Evolutionary conservation across 2,888 invertebrate species (phyloP).

Genomic region (Parnassius orleans): DNA sequence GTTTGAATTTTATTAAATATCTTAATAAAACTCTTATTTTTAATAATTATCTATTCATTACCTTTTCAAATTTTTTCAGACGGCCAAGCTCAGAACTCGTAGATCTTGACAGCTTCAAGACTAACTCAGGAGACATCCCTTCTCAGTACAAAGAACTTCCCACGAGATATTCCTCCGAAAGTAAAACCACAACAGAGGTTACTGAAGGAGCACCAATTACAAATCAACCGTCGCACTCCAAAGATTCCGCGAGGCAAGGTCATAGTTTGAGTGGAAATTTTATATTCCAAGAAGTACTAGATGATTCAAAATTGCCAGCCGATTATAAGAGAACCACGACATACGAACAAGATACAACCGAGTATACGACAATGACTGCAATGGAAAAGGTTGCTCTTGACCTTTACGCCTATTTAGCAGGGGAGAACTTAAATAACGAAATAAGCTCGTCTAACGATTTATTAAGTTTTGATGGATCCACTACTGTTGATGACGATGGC

Average conservation of each 20-base stretch:
- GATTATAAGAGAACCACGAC: slow-evolving; percentile 68
- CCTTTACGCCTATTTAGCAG: slow-evolving; percentile 88
- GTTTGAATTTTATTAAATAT: slow-evolving; percentile 1
- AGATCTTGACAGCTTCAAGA: slow-evolving; percentile 91
- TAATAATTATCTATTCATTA: slow-evolving; percentile 2
- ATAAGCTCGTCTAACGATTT: slow-evolving; percentile 63
- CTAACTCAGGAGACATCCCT: slow-evolving; percentile 82
- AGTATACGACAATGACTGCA: slow-evolving; percentile 84
- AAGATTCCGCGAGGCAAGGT: slow-evolving; percentile 60
- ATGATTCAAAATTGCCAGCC: slow-evolving; percentile 67
- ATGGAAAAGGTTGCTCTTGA: slow-evolving; percentile 93
- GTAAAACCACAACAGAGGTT: slow-evolving; percentile 77
- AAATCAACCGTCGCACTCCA: slow-evolving; percentile 54
- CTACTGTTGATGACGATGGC: slow-evolving; percentile 58
- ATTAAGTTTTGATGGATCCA: slow-evolving; percentile 59
- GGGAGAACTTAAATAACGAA: slow-evolving; percentile 83
- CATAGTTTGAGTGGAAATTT: slow-evolving; percentile 66
- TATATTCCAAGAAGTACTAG: slow-evolving; percentile 64
- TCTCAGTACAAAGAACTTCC: slow-evolving; percentile 76
- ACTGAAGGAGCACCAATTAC: slow-evolving; percentile 63
- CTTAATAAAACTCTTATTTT: background rate
- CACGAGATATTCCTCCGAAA: slow-evolving; percentile 71
- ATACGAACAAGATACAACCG: slow-evolving; percentile 75
- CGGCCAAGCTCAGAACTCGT: slow-evolving; percentile 90
- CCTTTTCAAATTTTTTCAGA: slow-evolving; percentile 53